Evolutionary conservation across 2,113 vertebrate genomes (phyloP), one percentile per base, ranked within the genome.

Genomic region (Isurus oxyrinchus): DNA sequence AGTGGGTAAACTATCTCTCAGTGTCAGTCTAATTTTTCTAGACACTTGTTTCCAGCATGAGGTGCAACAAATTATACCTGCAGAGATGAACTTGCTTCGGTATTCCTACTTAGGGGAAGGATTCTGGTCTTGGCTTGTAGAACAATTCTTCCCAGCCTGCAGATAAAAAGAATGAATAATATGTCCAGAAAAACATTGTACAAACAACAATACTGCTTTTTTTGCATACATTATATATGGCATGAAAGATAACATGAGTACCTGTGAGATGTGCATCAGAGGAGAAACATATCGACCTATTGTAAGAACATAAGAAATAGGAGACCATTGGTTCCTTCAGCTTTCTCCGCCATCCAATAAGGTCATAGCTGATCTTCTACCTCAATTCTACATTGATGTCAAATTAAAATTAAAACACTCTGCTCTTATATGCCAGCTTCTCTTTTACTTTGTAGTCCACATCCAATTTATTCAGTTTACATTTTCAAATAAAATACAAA

Each of bases 81-180:
- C n/a, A 72, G 67, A 72, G 66, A 19, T 72, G 67, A 95, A 72
- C 94, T 55, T 72, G 67, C 31, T 72, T 95, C 94, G 0, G 67
- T 27, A 6, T 95, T 72, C 13, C 94, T 95, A 72, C 49, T 95
- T 72, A 35, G 94, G 19, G 25, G 94, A 49, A 66, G 94, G 23
- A 25, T 95, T 72, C 55, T 95, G 3, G 21, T 72, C 94, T 95
- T 55, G 63, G 72, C 14, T 95, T 21, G 66, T 95, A 31, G 67
- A 72, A 95, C 94, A 95, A 69, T 53, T 95, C 66, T 95, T 95
- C 67, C 66, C 67, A 72, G 67, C 94, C 94, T 95, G 94, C 49
- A 95, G 67, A 72, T 31, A 76, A 31, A 69, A 69, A 25, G 19
- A 72, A 55, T 95, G 40, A 72, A 55, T 95, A 76, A 94, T 40